phyloP scores from a whole-genome alignment of 2,888 invertebrate species.

The Elmis aenea region DNA sequence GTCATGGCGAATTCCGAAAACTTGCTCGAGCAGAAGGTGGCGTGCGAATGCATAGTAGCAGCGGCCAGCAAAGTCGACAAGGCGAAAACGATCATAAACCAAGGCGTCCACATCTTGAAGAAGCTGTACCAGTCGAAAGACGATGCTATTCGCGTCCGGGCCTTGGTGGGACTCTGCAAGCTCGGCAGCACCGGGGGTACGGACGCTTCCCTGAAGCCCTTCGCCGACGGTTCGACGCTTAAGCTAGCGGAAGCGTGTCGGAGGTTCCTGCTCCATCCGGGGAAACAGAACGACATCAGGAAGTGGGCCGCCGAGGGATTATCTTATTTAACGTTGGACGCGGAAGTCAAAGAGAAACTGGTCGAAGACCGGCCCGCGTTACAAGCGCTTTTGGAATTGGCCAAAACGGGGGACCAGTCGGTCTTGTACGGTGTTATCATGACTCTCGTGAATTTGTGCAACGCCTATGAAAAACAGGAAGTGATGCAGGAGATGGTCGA shows the following conservation, averaged over 20 bases:
- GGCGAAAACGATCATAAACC: conserved; percentile 80
- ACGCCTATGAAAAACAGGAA: conserved; percentile 97
- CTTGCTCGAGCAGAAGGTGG: conserved; percentile 79
- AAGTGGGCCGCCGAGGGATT: conserved; percentile 97
- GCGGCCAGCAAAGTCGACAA: conserved; percentile 97
- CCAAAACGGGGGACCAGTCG: conserved; percentile 81
- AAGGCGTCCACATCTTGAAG: conserved; percentile 87
- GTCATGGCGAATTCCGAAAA: conserved; percentile 96
- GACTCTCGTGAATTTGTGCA: conserved; percentile 92
- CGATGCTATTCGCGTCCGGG: conserved; percentile 84
- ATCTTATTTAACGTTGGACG: conserved; percentile 94
- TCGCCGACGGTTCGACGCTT: conserved; percentile 90
- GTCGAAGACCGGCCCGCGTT: conserved; percentile 81
- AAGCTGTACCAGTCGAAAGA: conserved; percentile 85
- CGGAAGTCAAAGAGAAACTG: conserved; percentile 96
- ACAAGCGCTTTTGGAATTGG: conserved; percentile 81
- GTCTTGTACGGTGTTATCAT: conserved; percentile 89
- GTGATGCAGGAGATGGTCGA: conserved; percentile 94
- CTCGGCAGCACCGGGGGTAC: conserved; percentile 91
- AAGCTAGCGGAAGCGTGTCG: conserved; percentile 93
- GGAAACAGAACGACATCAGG: conserved; percentile 81
- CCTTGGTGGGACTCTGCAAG: conserved; percentile 92
- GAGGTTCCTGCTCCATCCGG: conserved; percentile 81
- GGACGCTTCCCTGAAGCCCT: conserved; percentile 90
- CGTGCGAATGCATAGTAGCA: conserved; percentile 94